A percentile compares a stretch with the other conserved stretches of the same genome.
Conservation (phyloP, 2,888 invertebrate genomes). For the Callinectes sapidus region DNA sequence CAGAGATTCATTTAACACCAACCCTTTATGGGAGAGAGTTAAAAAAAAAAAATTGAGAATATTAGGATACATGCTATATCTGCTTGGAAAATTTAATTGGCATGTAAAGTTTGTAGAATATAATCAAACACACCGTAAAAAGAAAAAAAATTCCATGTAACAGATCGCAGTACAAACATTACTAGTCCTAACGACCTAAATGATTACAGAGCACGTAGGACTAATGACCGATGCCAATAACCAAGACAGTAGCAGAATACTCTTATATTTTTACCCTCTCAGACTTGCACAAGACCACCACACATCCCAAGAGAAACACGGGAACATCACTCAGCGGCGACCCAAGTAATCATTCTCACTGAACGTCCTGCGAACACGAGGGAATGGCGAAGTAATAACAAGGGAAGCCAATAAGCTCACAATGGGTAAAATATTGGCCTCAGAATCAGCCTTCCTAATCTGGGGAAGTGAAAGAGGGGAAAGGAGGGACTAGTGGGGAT, state of each 20-base stretch:
- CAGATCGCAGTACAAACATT: too few relatives aligned
- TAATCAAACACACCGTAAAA: too few relatives aligned
- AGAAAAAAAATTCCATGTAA: too few relatives aligned
- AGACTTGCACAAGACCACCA: neutral
- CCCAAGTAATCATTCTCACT: neutral
- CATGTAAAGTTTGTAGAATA: neutral
- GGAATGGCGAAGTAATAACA: neutral
- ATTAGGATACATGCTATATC: neutral
- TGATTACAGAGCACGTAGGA: neutral
- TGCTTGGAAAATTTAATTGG: neutral
- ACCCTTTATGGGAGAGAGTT: neutral
- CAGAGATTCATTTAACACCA: too few relatives aligned
- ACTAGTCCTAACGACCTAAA: neutral
- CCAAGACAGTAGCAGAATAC: too few relatives aligned
- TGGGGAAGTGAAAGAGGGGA: neutral
- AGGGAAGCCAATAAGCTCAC: neutral
- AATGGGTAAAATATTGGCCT: conserved; percentile 9
- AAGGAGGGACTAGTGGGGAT: neutral
- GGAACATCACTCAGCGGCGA: neutral
- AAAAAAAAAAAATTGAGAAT: neutral
- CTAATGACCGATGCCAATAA: too few relatives aligned
- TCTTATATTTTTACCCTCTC: too few relatives aligned
- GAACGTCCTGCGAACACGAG: neutral
- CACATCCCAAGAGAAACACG: neutral
- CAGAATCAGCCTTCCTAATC: conserved; percentile 9